Base-by-base conservation (phyloP, 2,113 vertebrate genomes). In the Tyto alba region DNA sequence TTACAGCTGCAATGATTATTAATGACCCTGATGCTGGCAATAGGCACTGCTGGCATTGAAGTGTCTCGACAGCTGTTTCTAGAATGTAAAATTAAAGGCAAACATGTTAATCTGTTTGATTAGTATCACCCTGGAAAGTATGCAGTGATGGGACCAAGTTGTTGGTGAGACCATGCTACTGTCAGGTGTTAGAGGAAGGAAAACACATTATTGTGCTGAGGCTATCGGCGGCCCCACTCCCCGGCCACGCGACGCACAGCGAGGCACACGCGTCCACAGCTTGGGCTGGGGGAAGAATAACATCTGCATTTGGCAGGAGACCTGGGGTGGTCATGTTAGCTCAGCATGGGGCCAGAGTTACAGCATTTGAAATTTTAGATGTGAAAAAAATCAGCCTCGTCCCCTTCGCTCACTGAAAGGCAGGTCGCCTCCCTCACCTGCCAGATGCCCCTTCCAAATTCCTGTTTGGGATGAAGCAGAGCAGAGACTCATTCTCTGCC, bases 21-120 rank as follows among this genome's bases (percentile, higher is more conserved):
- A 91, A 95, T 79, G 78, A 92, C 88, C 84, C 94, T 95, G 95
- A 97, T 95, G 89, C 83, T 76, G 85, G 91, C 85, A 94, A 94
- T 95, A 81, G 83, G 50, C 80, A 97, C 74, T 89, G 77, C 64
- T 93, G 91, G 92, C 88, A 97, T 92, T 95, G 93, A 80, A 73
- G 60, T 30, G 57, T 60, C 76, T 94, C 85, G 94, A 92, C 97
- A 97, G 91, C 94, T 97, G 96, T 88, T 96, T 89, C 85, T 97
- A 87, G 94, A 96, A 91, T 83, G 83, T 84, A 93, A 94, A 96
- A 97, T 96, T 95, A 94, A 97, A 93, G 92, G 85, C 91, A 97
- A 97, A 97, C 96, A 97, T 11, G 89, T 96, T 97, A 97, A 97
- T 93, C 91, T 96, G 90, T 96, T 95, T 95, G 89, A 87, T 85